Evolutionary conservation across 2,797 vertebrate species (phyloP), one percentile per base, ranked within the genome.

Genomic region (Coilia nasus): DNA sequence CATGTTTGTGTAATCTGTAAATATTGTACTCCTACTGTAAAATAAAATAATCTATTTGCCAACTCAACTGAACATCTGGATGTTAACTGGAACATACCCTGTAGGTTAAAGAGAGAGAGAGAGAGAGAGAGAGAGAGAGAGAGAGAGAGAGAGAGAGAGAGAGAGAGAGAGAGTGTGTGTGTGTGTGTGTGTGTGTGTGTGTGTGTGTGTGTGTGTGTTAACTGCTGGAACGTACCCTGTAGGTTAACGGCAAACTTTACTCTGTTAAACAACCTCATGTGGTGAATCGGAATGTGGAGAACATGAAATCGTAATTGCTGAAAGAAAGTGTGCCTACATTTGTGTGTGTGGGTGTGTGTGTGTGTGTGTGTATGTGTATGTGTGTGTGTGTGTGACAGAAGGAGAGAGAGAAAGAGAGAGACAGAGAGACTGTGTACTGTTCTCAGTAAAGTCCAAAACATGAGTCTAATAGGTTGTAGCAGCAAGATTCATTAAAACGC

Each of bases 401-500:
- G 17, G 7, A 23, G 59, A 62, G n/a, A 62, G 23, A 64, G 62
- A 64, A 25, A 64, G 64, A 71, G 64, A 71, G 4, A 71, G 64
- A 71, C 2, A 67, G 62, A 67, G 28, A 71, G 64, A 67, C 15
- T 62, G 5, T 25, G 9, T 14, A 35, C 64, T 71, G 31, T 71
- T 71, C 64, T 71, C 64, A 71, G 64, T 41, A 5, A 71, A 71
- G 64, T 31, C 64, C 4, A 71, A 54, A 54, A 54, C 50, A 78
- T 78, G 71, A 78, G 71, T 44, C 71, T 78, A 78, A 78, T 78
- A 78, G 35, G 71, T 78, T 78, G 71, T 44, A 78, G 41, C 71
- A 78, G 71, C 35, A 78, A 78, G 44, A 78, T 78, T 78, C 31
- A 78, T 78, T 78, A 78, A 78, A 78, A 78, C 71, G 41, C 71